A percentile compares a stretch with the other conserved stretches of the same genome.
phyloP scores from a whole-genome alignment of 2,888 invertebrate species.

The Bombylius major region DNA sequence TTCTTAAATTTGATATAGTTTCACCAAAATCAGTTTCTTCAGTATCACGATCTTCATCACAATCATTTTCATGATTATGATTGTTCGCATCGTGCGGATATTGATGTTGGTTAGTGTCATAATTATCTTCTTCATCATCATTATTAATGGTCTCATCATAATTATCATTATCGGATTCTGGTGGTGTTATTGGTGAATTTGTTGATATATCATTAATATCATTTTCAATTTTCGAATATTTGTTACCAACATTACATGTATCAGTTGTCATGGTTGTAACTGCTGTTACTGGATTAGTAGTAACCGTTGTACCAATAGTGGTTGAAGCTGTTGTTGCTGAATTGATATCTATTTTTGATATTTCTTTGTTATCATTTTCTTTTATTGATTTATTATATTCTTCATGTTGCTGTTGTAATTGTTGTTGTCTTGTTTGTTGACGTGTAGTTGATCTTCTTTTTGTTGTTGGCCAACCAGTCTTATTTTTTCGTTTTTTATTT shows the following conservation, averaged over 20 bases:
- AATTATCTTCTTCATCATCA: no score
- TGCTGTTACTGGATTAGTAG: no score
- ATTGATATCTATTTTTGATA: no score
- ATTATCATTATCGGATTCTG: conserved; percentile 14
- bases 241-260: background rate
- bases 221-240: background rate
- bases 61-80: background rate
- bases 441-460: conserved; percentile 28
- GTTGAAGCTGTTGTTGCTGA: no score
- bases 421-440: conserved; percentile 14
- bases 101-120: no score
- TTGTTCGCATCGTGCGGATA: background rate
- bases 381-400: background rate
- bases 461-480: conserved; percentile 70
- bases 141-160: background rate
- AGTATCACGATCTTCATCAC: background rate
- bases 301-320: no score
- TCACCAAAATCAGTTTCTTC: no score
- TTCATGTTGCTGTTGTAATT: conserved; percentile 14
- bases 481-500: conserved; percentile 43
- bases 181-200: conserved; percentile 20
- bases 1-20: no score
- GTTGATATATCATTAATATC: background rate
- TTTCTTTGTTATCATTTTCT: no score
- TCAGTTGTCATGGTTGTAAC: background rate